Evolutionary conservation across 1,140 invertebrate species (phyloP), one percentile per base, ranked within the genome.

Genomic region (Medauroidea extradentata): DNA sequence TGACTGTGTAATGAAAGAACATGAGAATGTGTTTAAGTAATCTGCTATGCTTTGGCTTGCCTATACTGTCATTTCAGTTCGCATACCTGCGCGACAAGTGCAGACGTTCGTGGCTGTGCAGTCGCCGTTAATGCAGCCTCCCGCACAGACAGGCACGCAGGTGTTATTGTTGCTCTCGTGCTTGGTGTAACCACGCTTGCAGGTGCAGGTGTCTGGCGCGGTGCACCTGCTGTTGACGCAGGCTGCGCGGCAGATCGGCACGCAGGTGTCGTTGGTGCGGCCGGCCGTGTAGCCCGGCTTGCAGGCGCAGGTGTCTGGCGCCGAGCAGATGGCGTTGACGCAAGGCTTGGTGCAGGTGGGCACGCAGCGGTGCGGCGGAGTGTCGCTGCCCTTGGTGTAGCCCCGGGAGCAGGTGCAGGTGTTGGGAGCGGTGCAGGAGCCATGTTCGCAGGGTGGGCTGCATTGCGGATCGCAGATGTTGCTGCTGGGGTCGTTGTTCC

Each of bases 301-400:
- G 52, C 75, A 76, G 0, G n/a, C 67, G 59, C 84, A 86, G 1
- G 73, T 72, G 16, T 82, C 79, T 0, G 62, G 61, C 0, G 59
- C 62, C 0, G 65, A 23, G 55, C 69, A 71, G 14, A 34, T 34
- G 25, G 62, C 65, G 49, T 71, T 65, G 11, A 65, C 3, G 39
- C 74, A 75, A 7, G 21, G 53, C 1, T 24, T 25, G 2, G 18
- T 18, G 57, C 57, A 56, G 11, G 9, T 64, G 62, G 48, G 55
- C 14, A 16, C 21, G 46, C 55, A 58, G 4, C 29, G 4, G 29
- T 4, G 11, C 5, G 29, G 29, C 29, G 29, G 5, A 4, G 29
- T 11, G 5, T 11, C 11, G 29, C 29, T 4, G 29, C 11, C 29
- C 24, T 25, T 46, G 5, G 3, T 19, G 44, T 46, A 46, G 18